These are phyloP conservation scores for Arnoldichthys spilopterus DNA, from an alignment of 2,797 vertebrate species.

Conservation along the genomic window DNA sequence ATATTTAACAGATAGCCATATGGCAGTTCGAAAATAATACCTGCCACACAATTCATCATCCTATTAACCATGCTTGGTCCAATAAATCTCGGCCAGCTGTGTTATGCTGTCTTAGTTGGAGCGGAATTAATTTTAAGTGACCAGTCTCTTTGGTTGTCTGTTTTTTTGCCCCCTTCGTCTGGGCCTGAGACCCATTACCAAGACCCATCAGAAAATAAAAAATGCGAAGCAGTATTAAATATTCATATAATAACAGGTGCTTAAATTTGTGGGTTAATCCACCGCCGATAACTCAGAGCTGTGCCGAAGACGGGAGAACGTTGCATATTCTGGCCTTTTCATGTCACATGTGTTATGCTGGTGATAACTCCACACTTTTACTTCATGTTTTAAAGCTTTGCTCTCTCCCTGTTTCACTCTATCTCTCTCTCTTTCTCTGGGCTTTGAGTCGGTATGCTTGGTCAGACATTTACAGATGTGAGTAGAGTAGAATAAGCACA, in stretches of 20 bases:
- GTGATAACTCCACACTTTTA: slow-evolving; percentile 33
- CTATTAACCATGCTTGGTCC: slow-evolving; percentile 59
- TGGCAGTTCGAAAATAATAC: slow-evolving; percentile 64
- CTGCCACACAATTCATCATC: slow-evolving; percentile 63
- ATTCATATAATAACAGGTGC: slow-evolving; percentile 10
- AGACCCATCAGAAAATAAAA: slow-evolving; percentile 6
- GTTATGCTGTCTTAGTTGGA: slow-evolving; percentile 31
- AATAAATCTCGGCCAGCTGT: slow-evolving; percentile 52
- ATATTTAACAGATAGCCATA: slow-evolving; percentile 66
- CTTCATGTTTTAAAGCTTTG: slow-evolving; percentile 10
- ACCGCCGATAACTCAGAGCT: slow-evolving; percentile 10
- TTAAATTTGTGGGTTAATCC: slow-evolving; percentile 29
- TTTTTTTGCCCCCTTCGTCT: background rate
- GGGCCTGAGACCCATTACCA: background rate
- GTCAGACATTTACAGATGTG: background rate
- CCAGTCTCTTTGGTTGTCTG: slow-evolving; percentile 1
- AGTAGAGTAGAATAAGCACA: background rate
- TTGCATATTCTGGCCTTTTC: slow-evolving; percentile 17
- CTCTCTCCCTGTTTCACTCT: background rate
- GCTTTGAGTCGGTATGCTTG: background rate
- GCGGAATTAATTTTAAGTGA: slow-evolving; percentile 40
- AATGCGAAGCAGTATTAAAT: background rate
- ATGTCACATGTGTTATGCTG: slow-evolving; percentile 43
- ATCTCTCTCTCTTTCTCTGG: background rate
- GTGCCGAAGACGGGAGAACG: background rate